These are phyloP conservation scores for Leptoteleia sp. DNA, from an alignment of 1,140 invertebrate genomes.

Conservation along the genomic window DNA sequence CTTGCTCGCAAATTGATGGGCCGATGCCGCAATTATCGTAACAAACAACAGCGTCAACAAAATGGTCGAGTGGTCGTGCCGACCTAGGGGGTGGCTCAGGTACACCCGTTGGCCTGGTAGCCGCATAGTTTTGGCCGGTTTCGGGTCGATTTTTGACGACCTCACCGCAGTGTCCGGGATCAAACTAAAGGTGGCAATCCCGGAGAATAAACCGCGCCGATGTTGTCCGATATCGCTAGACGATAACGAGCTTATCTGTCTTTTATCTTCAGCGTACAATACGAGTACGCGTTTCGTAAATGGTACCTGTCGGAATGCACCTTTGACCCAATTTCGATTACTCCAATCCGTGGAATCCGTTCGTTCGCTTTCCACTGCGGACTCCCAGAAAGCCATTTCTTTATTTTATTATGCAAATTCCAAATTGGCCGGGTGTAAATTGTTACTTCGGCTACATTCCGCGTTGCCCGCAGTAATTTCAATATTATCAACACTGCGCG, in stretches of 20 bases:
- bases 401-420: background rate
- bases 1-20: conserved; percentile 11
- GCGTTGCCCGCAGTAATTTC: too few relatives aligned
- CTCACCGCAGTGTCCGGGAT: conserved; percentile 9
- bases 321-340: conserved; percentile 44
- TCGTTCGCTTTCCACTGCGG: too few relatives aligned
- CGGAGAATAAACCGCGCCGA: conserved; percentile 28
- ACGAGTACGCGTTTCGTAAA: conserved; percentile 43
- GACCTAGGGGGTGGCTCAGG: too few relatives aligned
- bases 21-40: background rate
- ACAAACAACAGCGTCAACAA: too few relatives aligned
- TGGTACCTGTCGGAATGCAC: conserved; percentile 51
- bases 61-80: too few relatives aligned
- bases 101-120: too few relatives aligned
- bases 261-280: conserved; percentile 52
- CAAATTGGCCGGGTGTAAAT: background rate
- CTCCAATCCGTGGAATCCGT: background rate
- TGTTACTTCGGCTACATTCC: too few relatives aligned
- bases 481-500: too few relatives aligned
- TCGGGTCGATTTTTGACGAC: conserved; percentile 4
- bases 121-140: background rate
- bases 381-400: background rate
- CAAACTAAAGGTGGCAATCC: conserved; percentile 37
- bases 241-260: conserved; percentile 53
- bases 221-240: conserved; percentile 43